Evolutionary conservation across 2,797 vertebrate genomes (phyloP).

Genomic region (Chloroceryle amazona): DNA sequence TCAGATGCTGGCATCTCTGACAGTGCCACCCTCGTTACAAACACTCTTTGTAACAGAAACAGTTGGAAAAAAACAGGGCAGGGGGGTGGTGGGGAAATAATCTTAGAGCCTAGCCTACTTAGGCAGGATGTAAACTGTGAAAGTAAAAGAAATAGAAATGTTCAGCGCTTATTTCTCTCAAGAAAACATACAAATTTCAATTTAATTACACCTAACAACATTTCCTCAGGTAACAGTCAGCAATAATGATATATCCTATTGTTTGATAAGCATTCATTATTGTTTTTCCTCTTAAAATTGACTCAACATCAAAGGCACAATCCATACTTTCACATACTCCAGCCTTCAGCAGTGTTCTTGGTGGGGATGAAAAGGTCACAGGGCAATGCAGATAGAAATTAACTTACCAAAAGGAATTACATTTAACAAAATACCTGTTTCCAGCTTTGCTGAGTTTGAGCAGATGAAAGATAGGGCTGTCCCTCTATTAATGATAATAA

Average conservation of each 20-base stretch:
- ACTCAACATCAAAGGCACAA: background rate
- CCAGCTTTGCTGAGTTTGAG: slow-evolving; percentile 50
- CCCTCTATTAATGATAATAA: slow-evolving; percentile 52
- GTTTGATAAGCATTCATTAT: background rate
- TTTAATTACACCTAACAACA: background rate
- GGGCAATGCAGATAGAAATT: background rate
- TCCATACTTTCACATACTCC: background rate
- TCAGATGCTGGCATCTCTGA: background rate
- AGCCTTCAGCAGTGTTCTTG: background rate
- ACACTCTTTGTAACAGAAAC: background rate
- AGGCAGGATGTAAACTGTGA: background rate
- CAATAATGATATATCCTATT: background rate
- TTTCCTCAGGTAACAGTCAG: background rate
- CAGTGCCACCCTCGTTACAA: accelerated
- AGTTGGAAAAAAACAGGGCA: background rate
- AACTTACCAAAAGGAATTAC: slow-evolving; percentile 39
- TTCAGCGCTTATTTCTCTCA: background rate
- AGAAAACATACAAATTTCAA: background rate
- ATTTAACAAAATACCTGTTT: slow-evolving; percentile 68
- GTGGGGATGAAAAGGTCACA: background rate
- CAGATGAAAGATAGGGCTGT: slow-evolving; percentile 64
- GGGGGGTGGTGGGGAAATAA: no score
- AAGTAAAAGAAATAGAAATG: background rate
- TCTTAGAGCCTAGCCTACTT: background rate
- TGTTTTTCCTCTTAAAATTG: slow-evolving; percentile 10